These are phyloP conservation scores for Drosophila sp. DNA, from an alignment of 1,140 invertebrate species.

Conservation along the genomic window DNA sequence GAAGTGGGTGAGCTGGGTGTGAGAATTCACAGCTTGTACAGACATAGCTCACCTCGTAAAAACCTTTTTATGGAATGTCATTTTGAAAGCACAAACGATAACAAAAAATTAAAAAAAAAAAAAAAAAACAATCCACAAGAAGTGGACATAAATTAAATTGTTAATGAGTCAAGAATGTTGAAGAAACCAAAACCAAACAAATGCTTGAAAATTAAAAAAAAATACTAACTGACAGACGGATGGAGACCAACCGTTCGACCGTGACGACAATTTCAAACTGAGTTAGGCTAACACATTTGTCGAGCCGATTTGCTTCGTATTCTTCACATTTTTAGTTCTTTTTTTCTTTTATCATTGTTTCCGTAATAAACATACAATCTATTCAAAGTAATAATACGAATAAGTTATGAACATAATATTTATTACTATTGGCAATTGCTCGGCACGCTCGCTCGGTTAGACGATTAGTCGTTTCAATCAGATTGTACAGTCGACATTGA, in stretches of 20 bases:
- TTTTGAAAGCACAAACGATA: too few relatives aligned
- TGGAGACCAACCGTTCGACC: slow-evolving; percentile 17
- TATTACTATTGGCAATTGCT: not conserved
- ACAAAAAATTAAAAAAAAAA: not conserved
- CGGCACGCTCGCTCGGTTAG: not conserved
- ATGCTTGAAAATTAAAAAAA: not conserved
- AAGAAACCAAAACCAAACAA: not conserved
- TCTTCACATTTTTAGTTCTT: not conserved
- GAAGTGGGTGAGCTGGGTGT: too few relatives aligned
- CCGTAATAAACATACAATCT: slow-evolving; percentile 24
- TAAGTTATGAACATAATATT: not conserved
- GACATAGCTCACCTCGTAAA: not conserved
- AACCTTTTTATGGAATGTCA: too few relatives aligned
- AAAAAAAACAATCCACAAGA: not conserved
- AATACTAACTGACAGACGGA: not conserved
- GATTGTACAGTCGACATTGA: not conserved
- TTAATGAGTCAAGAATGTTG: not conserved
- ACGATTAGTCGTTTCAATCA: not conserved
- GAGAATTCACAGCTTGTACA: too few relatives aligned
- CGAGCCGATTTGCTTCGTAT: not conserved
- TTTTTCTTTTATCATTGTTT: slow-evolving; percentile 17
- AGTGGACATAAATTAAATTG: not conserved
- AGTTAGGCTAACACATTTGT: not conserved
- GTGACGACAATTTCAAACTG: slow-evolving; percentile 26
- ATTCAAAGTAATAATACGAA: slow-evolving; percentile 4